Evolutionary conservation across 2,888 invertebrate species (phyloP), one percentile per base, ranked within the genome.

Genomic region (Crepidodera aurea): DNA sequence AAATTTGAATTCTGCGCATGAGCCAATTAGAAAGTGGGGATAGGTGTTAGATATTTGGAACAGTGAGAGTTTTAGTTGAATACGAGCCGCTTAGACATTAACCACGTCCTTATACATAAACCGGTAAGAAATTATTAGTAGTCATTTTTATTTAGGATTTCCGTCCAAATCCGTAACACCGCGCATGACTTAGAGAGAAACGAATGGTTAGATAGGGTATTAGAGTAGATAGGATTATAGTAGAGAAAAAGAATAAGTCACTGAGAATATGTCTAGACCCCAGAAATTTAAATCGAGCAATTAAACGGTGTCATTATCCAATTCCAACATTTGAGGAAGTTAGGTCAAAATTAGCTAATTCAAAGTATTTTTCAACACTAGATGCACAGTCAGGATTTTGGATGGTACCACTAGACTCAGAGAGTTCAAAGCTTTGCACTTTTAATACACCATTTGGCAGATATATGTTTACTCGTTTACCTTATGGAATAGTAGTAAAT

Each of bases 221-320:
- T n/a, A n/a, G n/a, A n/a, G n/a, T n/a, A n/a, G n/a, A n/a, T n/a
- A n/a, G n/a, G n/a, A n/a, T 69, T 8, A 12, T 70, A 51, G 68
- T 69, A 6, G 56, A 51, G 46, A 72, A 72, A 63, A 16, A 37
- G 13, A 58, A 70, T 53, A 53, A 34, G 5, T 60, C 60, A 7
- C 32, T 71, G 51, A 54, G 69, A 37, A 58, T 71, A 8, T 71
- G 68, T 51, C 53, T 71, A 51, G 70, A 69, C 53, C 67, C 67
- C 0, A 44, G 57, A 46, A 50, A 70, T 46, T 46, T 70, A 39
- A 71, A 71, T 55, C 62, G 60, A 54, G 51, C 42, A 10, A 63
- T 66, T 18, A 64, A 65, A 57, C 48, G 58, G 15, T 32, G 56
- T 7, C 19, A 57, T 32, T 66, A 37, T 32, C 53, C 64, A 13